Base-by-base conservation (phyloP, 2,113 vertebrate genomes). In the Chloropsis cyanopogon region DNA sequence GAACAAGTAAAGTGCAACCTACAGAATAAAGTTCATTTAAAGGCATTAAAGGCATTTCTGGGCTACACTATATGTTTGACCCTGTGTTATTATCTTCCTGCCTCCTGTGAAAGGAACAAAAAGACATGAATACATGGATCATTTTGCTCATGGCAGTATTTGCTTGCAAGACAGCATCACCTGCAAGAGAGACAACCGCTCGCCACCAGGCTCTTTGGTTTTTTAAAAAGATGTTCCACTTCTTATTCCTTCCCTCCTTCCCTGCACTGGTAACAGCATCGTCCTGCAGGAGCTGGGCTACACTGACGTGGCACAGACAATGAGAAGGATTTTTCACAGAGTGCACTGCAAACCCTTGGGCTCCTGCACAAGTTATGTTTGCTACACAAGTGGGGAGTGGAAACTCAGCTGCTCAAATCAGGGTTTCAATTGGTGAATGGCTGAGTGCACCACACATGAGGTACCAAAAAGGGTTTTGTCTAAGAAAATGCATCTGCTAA, bases 401-500 rank as follows among this genome's bases (percentile, higher is more conserved):
- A 52, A 89, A 73, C 20, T 22, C 79, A 81, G 47, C 56, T 60
- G 76, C n/a, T 70, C 47, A 60, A 39, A 83, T 41, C 4, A 54
- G 68, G 21, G 52, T 42, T 86, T 77, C 64, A 66, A 50, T 78
- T 35, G 88, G 56, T 64, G 68, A 90, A 75, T 0, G 7, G 49
- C 85, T 77, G 28, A 18, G 20, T 2, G 10, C 37, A 64, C 42
- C 42, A 28, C 37, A 61, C 39, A 8, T 16, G 39, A 64, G 44
- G 33, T 39, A 82, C 47, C 59, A 47, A 25, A 94, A 91, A 91
- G n/a, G 52, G 22, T 4, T 81, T 37, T 75, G 31, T 42, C 60
- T 49, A 61, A 75, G 72, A 63, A 89, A 57, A 21, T 10, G 65
- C 37, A 89, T 84, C 79, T 86, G 82, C 56, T 75, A 68, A 95